Evolutionary conservation across 2,797 vertebrate species (phyloP), one percentile per base, ranked within the genome.

Genomic region (Florisuga fusca): DNA sequence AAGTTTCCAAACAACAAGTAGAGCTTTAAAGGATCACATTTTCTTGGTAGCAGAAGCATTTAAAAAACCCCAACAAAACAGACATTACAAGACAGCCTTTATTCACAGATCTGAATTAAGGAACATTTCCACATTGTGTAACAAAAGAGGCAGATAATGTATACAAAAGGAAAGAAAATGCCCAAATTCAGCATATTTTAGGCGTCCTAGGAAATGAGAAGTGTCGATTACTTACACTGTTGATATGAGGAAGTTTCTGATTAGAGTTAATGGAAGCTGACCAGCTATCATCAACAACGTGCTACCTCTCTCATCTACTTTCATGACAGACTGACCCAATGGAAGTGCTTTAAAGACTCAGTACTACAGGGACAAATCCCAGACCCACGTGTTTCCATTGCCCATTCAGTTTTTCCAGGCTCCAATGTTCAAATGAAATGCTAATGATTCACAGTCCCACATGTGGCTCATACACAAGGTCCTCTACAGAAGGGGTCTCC

Each of bases 141-240:
- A 79, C 25, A 58, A 61, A 20, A 85, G 38, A 94, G 57, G 84
- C 29, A 84, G 26, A 77, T 77, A 87, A 69, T 63, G 55, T 17
- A 94, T 16, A 82, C 53, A 84, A 84, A 93, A 67, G 29, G 61
- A 73, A 90, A 59, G 77, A 90, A 90, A 88, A 92, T 0, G 10
- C 59, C 31, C 69, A 86, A 78, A 59, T 72, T 61, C 73, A 93
- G 74, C 92, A 76, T 87, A 94, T 88, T 95, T 91, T 76, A 94
- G 63, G 53, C 71, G 93, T 94, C 61, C 69, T 76, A 73, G 61
- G 55, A 91, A 92, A 93, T 77, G 12, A 67, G 19, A 87, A 93
- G 69, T 45, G 46, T 88, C 79, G 90, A 25, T 74, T 92, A 84
- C 61, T 93, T 77, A 72, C 31, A 48, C 3, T 31, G 72, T 18